Evolutionary conservation across 2,113 vertebrate genomes (phyloP).

Genomic region (Varanus komodoensis): DNA sequence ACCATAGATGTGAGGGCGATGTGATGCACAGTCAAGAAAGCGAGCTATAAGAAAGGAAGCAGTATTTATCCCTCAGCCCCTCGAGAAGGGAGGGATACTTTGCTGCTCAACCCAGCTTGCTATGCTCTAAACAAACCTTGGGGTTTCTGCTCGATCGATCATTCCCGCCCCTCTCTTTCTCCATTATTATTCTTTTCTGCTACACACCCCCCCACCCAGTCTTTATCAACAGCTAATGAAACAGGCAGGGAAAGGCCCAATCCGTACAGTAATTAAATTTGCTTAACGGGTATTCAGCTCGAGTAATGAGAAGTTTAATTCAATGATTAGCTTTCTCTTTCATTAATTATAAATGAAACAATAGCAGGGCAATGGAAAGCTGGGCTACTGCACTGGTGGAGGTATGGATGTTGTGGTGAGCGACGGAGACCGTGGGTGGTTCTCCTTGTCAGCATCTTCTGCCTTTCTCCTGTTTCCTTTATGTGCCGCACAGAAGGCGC

Average conservation of each 20-base stretch:
- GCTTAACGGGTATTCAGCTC: constrained; percentile 84
- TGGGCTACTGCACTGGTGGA: constrained; percentile 68
- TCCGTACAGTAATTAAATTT: constrained; percentile 85
- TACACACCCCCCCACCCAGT: neutral
- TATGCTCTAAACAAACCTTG: neutral
- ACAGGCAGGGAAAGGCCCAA: constrained; percentile 78
- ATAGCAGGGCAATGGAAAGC: constrained; percentile 72
- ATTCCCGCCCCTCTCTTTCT: constrained; percentile 17
- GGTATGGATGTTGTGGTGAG: constrained; percentile 52
- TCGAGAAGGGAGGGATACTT: neutral
- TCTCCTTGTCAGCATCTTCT: neutral
- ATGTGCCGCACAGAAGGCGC: neutral
- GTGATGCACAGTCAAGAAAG: too few relatives aligned
- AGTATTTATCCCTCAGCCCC: neutral
- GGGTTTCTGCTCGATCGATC: constrained; percentile 27
- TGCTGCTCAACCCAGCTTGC: neutral
- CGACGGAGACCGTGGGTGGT: constrained; percentile 25
- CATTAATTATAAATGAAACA: constrained; percentile 86
- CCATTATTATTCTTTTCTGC: constrained; percentile 37
- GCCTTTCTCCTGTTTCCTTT: too few relatives aligned
- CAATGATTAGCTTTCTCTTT: constrained; percentile 86
- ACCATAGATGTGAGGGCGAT: rapidly evolving
- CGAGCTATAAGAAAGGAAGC: neutral
- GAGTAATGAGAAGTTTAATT: constrained; percentile 87
- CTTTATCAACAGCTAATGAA: constrained; percentile 80